Conservation (phyloP, 2,113 vertebrate species). For the Podarcis muralis region DNA sequence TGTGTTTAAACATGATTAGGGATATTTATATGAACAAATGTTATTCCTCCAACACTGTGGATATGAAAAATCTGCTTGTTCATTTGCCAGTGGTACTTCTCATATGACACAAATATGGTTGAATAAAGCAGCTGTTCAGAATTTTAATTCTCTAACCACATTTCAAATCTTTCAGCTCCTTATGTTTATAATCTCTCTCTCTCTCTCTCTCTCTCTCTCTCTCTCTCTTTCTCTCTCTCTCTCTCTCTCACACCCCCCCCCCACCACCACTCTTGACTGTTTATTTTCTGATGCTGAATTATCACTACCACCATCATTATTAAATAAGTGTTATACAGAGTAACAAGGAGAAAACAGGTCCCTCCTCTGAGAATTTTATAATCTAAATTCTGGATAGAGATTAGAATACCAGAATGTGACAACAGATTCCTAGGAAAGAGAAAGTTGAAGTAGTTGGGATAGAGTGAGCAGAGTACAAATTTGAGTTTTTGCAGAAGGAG, state of each 20-base stretch:
- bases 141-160: not conserved
- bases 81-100: not conserved
- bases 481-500: not conserved
- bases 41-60: not conserved
- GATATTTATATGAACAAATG: conserved; percentile 13
- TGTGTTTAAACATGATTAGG: conserved; percentile 15
- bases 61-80: not conserved
- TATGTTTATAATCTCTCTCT: not conserved
- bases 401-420: not conserved
- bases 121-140: conserved; percentile 7
- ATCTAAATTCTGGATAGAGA: not conserved
- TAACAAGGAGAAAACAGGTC: not conserved
- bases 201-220: too few species aligned
- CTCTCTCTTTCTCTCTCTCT: too few species aligned
- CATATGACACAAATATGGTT: not conserved
- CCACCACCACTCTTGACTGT: too few species aligned
- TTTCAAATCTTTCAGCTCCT: not conserved
- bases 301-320: not conserved
- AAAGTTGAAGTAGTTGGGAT: not conserved
- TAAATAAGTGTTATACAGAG: not conserved
- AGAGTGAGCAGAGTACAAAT: not conserved
- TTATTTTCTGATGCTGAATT: not conserved
- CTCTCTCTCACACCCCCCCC: too few species aligned
- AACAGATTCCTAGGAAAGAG: not conserved
- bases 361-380: not conserved